Evolutionary conservation across 1,140 invertebrate species (phyloP).

Genomic region (Apolygus lucorum): DNA sequence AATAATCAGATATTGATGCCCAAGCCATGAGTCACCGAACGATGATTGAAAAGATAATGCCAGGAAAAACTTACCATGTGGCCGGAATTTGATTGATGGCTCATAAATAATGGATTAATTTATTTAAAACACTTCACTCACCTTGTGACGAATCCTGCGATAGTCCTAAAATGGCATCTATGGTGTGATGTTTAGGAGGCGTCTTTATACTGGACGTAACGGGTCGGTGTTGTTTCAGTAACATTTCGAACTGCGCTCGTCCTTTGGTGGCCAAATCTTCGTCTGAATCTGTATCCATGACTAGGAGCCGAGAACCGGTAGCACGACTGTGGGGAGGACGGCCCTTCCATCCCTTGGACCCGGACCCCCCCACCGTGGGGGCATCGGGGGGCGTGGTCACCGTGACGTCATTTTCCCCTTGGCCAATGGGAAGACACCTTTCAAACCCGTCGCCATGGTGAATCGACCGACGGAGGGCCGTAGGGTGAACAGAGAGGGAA

Average conservation of each 20-base stretch:
- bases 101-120: too few species aligned
- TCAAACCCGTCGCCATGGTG: not conserved
- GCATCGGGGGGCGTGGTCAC: not conserved
- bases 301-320: not conserved
- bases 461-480: not conserved
- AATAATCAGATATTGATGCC: too few species aligned
- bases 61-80: too few species aligned
- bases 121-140: too few species aligned
- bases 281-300: slow-evolving; percentile 7
- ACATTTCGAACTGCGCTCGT: slow-evolving; percentile 27
- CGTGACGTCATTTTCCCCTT: not conserved
- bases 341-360: not conserved
- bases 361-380: too few species aligned
- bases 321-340: not conserved
- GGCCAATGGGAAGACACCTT: not conserved
- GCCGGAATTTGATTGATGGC: too few species aligned
- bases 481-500: too few species aligned
- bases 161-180: slow-evolving; percentile 32
- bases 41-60: too few species aligned
- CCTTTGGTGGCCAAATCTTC: not conserved
- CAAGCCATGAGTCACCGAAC: too few species aligned
- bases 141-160: slow-evolving; percentile 5
- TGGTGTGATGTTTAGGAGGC: slow-evolving; percentile 33
- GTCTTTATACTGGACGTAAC: slow-evolving; percentile 15
- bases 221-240: slow-evolving; percentile 26